Conservation (phyloP, 2,113 vertebrate species). For the Hoplias malabaricus region DNA sequence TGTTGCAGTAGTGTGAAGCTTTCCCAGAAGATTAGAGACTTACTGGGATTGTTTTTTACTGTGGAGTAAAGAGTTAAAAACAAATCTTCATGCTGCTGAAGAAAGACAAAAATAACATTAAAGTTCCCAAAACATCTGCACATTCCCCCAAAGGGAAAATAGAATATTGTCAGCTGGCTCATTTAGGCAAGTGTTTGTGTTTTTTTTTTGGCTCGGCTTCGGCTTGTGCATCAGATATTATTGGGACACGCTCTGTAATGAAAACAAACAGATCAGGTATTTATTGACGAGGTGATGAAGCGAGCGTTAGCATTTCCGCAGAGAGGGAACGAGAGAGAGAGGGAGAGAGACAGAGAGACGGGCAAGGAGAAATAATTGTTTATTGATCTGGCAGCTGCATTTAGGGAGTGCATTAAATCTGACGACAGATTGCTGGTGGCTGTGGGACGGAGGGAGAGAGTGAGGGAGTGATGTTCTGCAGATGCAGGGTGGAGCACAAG, state of each 20-base stretch:
- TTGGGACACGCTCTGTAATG: constrained; percentile 39
- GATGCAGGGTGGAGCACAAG: constrained; percentile 35
- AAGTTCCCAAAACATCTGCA: too few relatives aligned
- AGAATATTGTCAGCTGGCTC: background rate
- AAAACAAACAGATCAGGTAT: constrained; percentile 59
- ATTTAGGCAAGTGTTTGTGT: background rate
- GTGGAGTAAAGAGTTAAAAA: too few relatives aligned
- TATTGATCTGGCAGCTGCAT: constrained; percentile 56
- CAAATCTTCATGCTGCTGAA: too few relatives aligned
- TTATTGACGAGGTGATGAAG: constrained; percentile 54
- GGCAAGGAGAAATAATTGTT: constrained; percentile 57
- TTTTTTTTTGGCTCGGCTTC: constrained; percentile 9
- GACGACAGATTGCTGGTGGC: constrained; percentile 50
- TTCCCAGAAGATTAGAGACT: too few relatives aligned
- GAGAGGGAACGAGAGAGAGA: constrained; percentile 20
- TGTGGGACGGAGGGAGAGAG: constrained; percentile 22
- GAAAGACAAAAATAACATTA: too few relatives aligned
- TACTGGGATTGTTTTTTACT: too few relatives aligned
- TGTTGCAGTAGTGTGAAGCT: too few relatives aligned
- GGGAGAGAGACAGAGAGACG: constrained; percentile 9
- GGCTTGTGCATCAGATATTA: constrained; percentile 27
- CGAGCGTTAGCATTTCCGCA: constrained; percentile 49
- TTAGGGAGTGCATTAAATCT: constrained; percentile 61
- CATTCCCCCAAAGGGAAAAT: too few relatives aligned
- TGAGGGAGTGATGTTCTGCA: constrained; percentile 36